Conservation (phyloP, 2,888 invertebrate genomes). For the Tenthredo amoena region DNA sequence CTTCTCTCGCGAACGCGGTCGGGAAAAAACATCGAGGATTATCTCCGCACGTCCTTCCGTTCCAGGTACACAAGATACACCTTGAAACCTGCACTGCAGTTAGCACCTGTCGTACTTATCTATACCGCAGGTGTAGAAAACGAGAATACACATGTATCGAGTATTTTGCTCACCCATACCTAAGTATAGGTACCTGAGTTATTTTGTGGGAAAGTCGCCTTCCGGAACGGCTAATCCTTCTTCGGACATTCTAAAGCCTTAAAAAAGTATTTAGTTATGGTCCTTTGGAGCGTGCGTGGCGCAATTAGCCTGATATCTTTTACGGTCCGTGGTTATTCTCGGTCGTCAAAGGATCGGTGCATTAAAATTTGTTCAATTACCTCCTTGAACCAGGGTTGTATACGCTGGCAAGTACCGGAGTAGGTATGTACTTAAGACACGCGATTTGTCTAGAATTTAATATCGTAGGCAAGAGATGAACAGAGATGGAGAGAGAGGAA, state of each 20-base stretch:
- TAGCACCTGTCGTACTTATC: not conserved
- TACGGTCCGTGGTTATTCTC: not conserved
- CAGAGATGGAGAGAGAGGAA: not conserved
- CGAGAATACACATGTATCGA: not conserved
- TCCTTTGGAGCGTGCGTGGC: conserved; percentile 21
- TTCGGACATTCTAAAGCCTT: not conserved
- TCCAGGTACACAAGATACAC: not conserved
- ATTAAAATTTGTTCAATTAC: not conserved
- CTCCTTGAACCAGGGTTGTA: not conserved
- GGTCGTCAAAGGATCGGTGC: not conserved
- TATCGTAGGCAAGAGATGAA: not conserved
- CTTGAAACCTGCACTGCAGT: not conserved
- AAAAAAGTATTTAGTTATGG: conserved; percentile 12
- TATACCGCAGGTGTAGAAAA: not conserved
- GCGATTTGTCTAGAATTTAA: conserved; percentile 15
- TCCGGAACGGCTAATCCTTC: conserved; percentile 13
- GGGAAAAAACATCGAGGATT: not conserved
- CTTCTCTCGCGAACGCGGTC: not conserved
- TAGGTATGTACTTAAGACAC: not conserved
- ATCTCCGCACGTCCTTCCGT: not conserved
- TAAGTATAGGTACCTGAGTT: not conserved
- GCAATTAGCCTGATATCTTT: conserved; percentile 12
- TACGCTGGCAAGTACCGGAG: not conserved
- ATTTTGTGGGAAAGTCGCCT: conserved; percentile 17
- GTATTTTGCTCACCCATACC: not conserved